Percentiles rank a stretch among this genome's conserved stretches.
Conservation (phyloP, 2,113 vertebrate genomes). For the Colinus virginianus region DNA sequence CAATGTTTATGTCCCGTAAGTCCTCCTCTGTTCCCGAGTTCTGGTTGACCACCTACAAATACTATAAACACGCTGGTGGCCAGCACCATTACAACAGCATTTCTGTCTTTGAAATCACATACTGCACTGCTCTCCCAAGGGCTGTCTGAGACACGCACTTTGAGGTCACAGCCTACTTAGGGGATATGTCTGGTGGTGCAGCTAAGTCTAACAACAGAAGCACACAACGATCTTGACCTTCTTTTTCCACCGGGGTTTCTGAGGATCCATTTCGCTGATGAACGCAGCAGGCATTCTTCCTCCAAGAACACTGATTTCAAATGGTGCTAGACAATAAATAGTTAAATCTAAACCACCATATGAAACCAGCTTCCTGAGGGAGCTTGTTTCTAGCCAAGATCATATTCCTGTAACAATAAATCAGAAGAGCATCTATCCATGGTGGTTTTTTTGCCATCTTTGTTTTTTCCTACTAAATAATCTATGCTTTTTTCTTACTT, state of each 20-base stretch:
- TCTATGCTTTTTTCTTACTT: slow-evolving; percentile 2
- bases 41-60: neutral
- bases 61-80: neutral
- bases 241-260: neutral
- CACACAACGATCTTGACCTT: neutral
- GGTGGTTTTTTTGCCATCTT: neutral
- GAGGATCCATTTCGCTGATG: fast-evolving
- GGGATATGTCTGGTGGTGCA: neutral
- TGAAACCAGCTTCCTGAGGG: slow-evolving; percentile 99
- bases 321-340: slow-evolving; percentile 98
- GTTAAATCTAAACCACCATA: slow-evolving; percentile 99
- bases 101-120: neutral
- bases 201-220: fast-evolving
- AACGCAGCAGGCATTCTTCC: slow-evolving; percentile 80
- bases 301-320: slow-evolving; percentile 99
- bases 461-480: neutral
- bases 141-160: neutral
- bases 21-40: neutral
- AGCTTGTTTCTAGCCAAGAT: slow-evolving; percentile 74
- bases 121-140: neutral
- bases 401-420: slow-evolving; percentile 43
- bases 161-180: fast-evolving
- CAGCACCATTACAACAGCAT: neutral
- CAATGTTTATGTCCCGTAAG: fast-evolving
- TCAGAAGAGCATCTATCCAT: neutral